Evolutionary conservation across 2,888 invertebrate species (phyloP), one percentile per base, ranked within the genome.

Genomic region (Drosophila lacicola): DNA sequence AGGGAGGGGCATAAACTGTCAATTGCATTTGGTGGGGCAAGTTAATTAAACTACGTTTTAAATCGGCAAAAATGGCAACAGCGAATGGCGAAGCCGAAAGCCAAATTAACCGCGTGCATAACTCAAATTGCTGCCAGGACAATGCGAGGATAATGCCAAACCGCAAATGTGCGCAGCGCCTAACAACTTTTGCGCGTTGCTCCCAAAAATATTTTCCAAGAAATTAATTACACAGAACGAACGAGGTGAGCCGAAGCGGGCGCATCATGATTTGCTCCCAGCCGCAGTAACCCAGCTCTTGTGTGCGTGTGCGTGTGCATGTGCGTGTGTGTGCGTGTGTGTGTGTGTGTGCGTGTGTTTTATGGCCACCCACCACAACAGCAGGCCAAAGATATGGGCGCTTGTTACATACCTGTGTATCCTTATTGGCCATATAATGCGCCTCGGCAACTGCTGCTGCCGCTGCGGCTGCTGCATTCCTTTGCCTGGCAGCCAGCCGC

Each of bases 401-500:
- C 57, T 44, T 73, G 55, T 51, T 50, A 56, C 54, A 62, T 66
- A 66, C 60, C 78, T 78, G 73, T 77, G 71, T 70, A 63, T 67
- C 79, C 75, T 81, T 84, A 89, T 87, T 83, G 89, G 87, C 82
- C 73, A 76, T 85, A 82, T 82, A 85, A 79, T 69, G 80, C 58
- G 61, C 45, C 47, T 42, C 33, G 39, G 57, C 54, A 70, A 17
- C 44, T 13, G 21, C 21, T 46, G 11, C 34, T 21, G 36, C 39
- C 45, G 36, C 29, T 36, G 46, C 33, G 57, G 19, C 60, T 41
- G 53, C 58, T 76, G 80, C 78, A 68, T 70, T 77, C 73, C 66
- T 73, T 66, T 19, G n/a, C 33, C 19, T 56, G 60, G 54, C 77
- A 47, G 68, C 56, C 51, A 42, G 70, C 88, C 87, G 74, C 86